Conservation (phyloP, 2,113 vertebrate genomes). For the Tragelaphus imberbis region DNA sequence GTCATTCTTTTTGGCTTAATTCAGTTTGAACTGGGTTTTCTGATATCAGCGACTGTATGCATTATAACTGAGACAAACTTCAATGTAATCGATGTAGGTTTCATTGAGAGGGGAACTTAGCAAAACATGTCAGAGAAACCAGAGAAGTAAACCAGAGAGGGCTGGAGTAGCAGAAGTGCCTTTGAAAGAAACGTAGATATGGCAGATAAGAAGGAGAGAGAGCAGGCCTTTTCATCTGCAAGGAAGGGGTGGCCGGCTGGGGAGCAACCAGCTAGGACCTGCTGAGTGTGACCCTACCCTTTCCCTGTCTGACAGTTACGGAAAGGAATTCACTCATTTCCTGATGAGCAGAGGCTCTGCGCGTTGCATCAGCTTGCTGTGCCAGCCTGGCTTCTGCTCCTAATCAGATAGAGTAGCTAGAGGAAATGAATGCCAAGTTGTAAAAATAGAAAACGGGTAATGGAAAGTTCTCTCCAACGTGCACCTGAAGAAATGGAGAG, state of each 20-base stretch:
- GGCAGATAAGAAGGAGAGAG: not conserved
- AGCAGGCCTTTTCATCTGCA: not conserved
- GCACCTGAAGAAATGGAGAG: not conserved
- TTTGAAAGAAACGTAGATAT: not conserved
- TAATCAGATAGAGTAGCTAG: not conserved
- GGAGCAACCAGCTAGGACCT: not conserved
- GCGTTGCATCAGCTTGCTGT: not conserved
- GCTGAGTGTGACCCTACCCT: not conserved
- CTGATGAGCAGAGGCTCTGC: not conserved
- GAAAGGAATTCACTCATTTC: not conserved
- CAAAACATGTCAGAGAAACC: not conserved
- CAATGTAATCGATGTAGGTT: not conserved
- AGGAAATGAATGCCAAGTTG: not conserved
- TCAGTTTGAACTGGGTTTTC: slow-evolving; percentile 6
- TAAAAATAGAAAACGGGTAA: not conserved
- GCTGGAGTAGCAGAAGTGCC: not conserved
- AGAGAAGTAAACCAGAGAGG: not conserved
- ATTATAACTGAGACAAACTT: not conserved
- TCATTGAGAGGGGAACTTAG: not conserved
- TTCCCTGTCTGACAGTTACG: not conserved
- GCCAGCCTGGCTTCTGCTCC: not conserved
- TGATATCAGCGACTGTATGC: not conserved
- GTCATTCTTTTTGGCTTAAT: not conserved
- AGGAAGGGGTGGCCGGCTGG: not conserved
- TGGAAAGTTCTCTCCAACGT: not conserved